phyloP scores from a whole-genome alignment of 2,797 vertebrate genomes.

The Onychomys arenicola region DNA sequence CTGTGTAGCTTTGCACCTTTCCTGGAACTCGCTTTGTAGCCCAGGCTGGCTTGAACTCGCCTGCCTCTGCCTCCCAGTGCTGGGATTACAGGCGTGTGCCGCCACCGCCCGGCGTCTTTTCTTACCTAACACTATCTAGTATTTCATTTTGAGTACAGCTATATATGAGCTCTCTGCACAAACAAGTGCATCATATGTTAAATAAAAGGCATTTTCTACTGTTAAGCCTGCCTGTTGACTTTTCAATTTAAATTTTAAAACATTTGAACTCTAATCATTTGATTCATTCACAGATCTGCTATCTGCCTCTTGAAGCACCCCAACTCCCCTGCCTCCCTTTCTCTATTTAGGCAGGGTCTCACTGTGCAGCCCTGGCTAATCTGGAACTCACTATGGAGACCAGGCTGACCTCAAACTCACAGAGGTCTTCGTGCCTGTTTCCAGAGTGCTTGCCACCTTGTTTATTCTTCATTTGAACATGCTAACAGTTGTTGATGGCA shows the following conservation, averaged over 20 bases:
- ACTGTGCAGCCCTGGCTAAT: background rate
- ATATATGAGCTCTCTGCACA: background rate
- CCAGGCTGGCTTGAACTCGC: background rate
- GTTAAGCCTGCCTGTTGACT: background rate
- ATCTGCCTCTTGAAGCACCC: background rate
- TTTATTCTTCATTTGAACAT: background rate
- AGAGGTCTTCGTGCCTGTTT: background rate
- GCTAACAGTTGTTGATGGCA: background rate
- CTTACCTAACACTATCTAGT: slow-evolving; percentile 15
- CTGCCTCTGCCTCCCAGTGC: background rate
- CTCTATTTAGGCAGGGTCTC: background rate
- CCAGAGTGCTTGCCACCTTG: background rate
- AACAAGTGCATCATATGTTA: background rate
- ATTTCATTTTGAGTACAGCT: slow-evolving; percentile 8
- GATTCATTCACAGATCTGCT: background rate
- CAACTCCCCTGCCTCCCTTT: background rate
- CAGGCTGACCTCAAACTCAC: background rate
- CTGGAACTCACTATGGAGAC: background rate
- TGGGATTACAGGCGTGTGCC: background rate
- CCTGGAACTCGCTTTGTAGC: background rate
- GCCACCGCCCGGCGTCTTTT: background rate
- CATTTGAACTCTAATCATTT: background rate
- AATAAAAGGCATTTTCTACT: background rate
- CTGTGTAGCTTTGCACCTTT: background rate
- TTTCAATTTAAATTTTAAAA: slow-evolving; percentile 19